Percentiles rank a stretch among this genome's conserved stretches.
Evolutionary conservation across 2,113 vertebrate genomes (phyloP).

Genomic region (Empidonax traillii): DNA sequence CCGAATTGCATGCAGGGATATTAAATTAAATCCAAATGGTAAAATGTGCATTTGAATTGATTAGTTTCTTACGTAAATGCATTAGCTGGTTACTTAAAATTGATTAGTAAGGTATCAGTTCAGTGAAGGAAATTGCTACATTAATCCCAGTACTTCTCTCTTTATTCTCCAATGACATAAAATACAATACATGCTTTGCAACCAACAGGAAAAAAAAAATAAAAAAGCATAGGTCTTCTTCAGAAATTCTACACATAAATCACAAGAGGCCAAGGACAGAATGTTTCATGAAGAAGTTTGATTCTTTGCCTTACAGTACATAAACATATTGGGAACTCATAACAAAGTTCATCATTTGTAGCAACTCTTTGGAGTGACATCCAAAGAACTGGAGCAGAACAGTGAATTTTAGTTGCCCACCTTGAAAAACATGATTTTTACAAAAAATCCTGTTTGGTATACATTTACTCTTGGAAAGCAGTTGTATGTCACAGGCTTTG

Average conservation of each 20-base stretch:
- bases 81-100: constrained; percentile 50
- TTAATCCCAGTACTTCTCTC: constrained; percentile 36
- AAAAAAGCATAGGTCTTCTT: background rate
- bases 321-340: background rate
- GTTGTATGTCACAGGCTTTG: background rate
- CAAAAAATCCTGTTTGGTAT: background rate
- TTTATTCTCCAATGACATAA: constrained; percentile 28
- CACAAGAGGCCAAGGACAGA: background rate
- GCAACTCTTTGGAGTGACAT: background rate
- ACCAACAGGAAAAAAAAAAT: background rate
- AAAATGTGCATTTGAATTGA: constrained; percentile 54
- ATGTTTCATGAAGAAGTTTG: background rate
- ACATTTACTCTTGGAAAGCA: background rate
- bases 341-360: background rate
- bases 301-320: background rate
- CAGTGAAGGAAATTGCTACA: background rate
- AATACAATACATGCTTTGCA: background rate
- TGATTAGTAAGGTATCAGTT: constrained; percentile 50
- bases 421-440: background rate
- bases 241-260: background rate
- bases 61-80: constrained; percentile 56
- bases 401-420: background rate
- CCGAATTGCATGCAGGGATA: constrained; percentile 27
- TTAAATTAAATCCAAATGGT: constrained; percentile 48
- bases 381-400: background rate